Base-by-base conservation (phyloP, 2,888 invertebrate species). In the Eudasyphora cyanicolor region DNA sequence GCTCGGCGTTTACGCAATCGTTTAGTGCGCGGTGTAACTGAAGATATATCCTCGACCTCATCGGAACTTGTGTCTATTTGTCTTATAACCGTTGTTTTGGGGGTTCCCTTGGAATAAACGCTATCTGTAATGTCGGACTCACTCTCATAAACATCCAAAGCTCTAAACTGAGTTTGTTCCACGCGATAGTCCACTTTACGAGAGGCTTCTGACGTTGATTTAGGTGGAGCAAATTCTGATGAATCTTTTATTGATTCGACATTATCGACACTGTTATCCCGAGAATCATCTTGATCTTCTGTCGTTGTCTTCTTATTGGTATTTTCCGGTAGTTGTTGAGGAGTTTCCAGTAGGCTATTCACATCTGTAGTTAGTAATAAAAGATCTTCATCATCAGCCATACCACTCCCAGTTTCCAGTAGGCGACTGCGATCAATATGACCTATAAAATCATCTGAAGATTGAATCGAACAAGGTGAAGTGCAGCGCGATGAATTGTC, bases 81-180 rank as follows among this genome's bases (percentile, higher is more conserved):
- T 0, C 90, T 87, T 84, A 89, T 89, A 24, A 90, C 88, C 6
- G 90, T 89, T 2, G 87, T 81, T 80, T 87, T 88, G 12, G 35
- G 49, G 0, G 82, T 86, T 3, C 85, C 89, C 54, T 91, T 91
- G 1, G 89, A 88, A 71, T 91, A 91, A 1, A 92, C 87, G 74
- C 90, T 90, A 57, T 92, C 92, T 1, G 90, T 90, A 75, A 92
- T 89, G 86, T 92, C 92, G 1, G 92, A 92, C 87, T 94, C 94
- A 86, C 94, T 94, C 57, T 94, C 94, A 87, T 94, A 94, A 6
- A 94, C 92, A 90, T 94, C 94, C 6, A 93, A 88, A 32, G 92
- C 91, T 38, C 93, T 90, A 89, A 93, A 87, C 88, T 92, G 85
- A 88, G 89, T 81, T 89, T 93, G 87, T 86, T 89, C 89, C 87